phyloP scores from a whole-genome alignment of 2,888 invertebrate genomes.

The Zele albiditarsus region DNA sequence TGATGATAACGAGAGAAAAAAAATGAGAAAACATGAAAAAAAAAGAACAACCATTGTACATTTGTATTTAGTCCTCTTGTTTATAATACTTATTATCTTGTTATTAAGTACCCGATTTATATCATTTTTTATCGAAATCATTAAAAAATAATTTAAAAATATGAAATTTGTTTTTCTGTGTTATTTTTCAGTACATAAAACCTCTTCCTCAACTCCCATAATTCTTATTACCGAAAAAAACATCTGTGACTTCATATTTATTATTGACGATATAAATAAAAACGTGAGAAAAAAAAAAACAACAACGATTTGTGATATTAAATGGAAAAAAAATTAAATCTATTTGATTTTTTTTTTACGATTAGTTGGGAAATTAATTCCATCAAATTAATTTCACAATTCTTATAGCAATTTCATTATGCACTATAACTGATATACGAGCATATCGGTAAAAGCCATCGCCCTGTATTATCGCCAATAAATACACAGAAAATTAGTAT shows the following conservation, averaged over 20 bases:
- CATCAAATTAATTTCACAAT: conserved; percentile 15
- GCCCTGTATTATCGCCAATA: conserved; percentile 34
- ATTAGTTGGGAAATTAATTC: not conserved
- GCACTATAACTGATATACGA: conserved; percentile 30
- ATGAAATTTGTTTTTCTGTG: conserved; percentile 51
- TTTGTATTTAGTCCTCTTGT: conserved; percentile 73
- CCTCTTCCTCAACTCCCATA: conserved; percentile 3
- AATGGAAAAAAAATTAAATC: too few species aligned
- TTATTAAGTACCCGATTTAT: conserved; percentile 73
- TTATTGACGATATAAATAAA: too few species aligned
- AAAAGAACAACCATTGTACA: conserved; percentile 66
- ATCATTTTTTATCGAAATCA: conserved; percentile 73
- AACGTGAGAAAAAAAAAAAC: too few species aligned
- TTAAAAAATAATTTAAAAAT: conserved; percentile 73
- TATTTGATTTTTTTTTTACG: too few species aligned
- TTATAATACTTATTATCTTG: conserved; percentile 73
- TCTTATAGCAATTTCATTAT: conserved; percentile 29
- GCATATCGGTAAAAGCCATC: conserved; percentile 36
- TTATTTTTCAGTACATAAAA: conserved; percentile 5
- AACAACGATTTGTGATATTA: too few species aligned
- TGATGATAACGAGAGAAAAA: not conserved
- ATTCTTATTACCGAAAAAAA: too few species aligned
- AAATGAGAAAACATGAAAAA: conserved; percentile 14
- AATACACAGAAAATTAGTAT: conserved; percentile 34
- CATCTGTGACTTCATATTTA: too few species aligned